Evolutionary conservation across 1,140 invertebrate genomes (phyloP).

Genomic region (Caerostris darwini): DNA sequence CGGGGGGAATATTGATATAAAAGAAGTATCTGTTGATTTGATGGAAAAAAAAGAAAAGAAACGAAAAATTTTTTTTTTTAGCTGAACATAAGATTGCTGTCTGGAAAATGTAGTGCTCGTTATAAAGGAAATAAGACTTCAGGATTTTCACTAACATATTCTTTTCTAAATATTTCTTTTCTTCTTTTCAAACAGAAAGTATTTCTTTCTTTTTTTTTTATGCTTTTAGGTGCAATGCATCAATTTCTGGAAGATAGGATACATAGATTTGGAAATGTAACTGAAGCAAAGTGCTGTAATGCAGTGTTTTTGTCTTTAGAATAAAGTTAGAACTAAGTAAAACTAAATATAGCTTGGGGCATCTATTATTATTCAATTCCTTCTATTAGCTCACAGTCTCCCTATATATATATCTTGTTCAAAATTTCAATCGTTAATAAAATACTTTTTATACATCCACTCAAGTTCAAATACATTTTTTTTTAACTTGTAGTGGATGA

Average conservation of each 20-base stretch:
- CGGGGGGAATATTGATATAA: background rate
- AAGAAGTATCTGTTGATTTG: slow-evolving; percentile 13
- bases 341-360: too few species aligned
- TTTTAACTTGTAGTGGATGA: too few species aligned
- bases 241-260: background rate
- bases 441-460: too few species aligned
- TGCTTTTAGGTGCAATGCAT: background rate
- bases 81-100: background rate
- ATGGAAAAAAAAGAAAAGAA: background rate
- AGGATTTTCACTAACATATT: background rate
- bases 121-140: background rate
- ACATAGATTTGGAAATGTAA: too few species aligned
- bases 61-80: background rate
- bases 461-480: too few species aligned
- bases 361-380: too few species aligned
- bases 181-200: background rate
- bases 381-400: too few species aligned
- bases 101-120: background rate
- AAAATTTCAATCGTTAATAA: too few species aligned
- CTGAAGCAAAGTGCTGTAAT: too few species aligned
- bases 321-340: too few species aligned
- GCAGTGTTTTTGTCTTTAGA: too few species aligned
- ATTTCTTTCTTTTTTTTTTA: background rate
- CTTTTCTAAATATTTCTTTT: background rate
- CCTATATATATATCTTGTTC: too few species aligned